phyloP scores from a whole-genome alignment of 64 coral and sea anemone species.

The Pocillopora verrucosa region DNA sequence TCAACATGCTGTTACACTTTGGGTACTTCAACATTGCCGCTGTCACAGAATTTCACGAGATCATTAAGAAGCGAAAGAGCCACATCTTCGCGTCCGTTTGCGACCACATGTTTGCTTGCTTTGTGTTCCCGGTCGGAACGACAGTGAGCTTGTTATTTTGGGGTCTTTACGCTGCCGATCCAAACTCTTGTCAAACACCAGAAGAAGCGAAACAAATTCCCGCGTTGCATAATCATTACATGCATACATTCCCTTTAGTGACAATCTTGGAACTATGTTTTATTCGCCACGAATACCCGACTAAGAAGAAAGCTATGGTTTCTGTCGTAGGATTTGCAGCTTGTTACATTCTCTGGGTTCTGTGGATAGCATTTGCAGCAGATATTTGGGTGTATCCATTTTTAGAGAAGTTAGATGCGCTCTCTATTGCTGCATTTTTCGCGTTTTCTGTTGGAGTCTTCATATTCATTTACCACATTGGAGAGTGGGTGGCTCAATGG shows the following conservation, averaged over 20 bases:
- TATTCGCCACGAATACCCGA: conserved; percentile 76
- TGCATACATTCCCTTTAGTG: conserved; percentile 80
- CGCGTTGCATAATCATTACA: conserved; percentile 82
- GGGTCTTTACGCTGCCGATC: conserved; percentile 70
- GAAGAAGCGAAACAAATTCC: conserved; percentile 70
- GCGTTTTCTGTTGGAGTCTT: conserved; percentile 26
- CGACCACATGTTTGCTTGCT: conserved; percentile 72
- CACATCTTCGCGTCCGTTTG: conserved; percentile 75
- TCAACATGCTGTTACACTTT: conserved; percentile 89
- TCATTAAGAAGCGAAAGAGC: conserved; percentile 71
- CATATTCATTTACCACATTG: conserved; percentile 56
- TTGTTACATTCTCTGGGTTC: conserved; percentile 59
- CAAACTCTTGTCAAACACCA: conserved; percentile 64
- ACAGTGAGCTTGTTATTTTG: conserved; percentile 74
- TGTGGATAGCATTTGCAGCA: conserved; percentile 60
- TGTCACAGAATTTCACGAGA: conserved; percentile 70
- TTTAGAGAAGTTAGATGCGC: conserved; percentile 57
- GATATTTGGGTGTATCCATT: conserved; percentile 94
- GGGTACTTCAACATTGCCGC: conserved; percentile 79
- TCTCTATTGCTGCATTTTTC: conserved; percentile 56
- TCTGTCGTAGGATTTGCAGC: conserved; percentile 62
- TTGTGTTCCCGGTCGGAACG: conserved; percentile 73
- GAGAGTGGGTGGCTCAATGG: conserved; percentile 33
- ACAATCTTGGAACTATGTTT: conserved; percentile 59
- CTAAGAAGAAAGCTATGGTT: conserved; percentile 62